Evolutionary conservation across 2,113 vertebrate genomes (phyloP).

Genomic region (Mionectes macconnelli): DNA sequence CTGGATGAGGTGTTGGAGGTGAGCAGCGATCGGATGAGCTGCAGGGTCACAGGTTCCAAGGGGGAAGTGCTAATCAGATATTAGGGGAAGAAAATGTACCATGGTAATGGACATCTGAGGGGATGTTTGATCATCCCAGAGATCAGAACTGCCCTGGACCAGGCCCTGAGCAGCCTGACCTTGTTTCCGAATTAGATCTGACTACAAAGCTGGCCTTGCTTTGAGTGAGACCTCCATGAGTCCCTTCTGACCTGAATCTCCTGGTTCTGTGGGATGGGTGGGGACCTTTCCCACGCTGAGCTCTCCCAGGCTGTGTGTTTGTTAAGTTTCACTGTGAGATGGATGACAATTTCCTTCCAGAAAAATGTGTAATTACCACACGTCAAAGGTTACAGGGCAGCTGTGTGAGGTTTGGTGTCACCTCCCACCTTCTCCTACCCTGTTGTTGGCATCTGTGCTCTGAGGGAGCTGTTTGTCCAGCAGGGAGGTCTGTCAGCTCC

Average conservation of each 20-base stretch:
- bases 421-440: background rate
- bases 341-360: background rate
- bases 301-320: accelerated
- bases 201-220: background rate
- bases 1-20: accelerated
- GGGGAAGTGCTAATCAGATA: background rate
- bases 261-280: too few species aligned
- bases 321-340: background rate
- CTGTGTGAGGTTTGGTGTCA: background rate
- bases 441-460: background rate
- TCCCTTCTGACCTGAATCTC: background rate
- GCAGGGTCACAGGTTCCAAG: background rate
- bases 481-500: background rate
- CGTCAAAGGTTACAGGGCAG: too few species aligned
- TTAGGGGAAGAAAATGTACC: background rate
- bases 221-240: background rate
- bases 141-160: background rate
- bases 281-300: background rate
- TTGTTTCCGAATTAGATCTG: background rate
- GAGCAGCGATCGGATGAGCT: accelerated
- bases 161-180: background rate
- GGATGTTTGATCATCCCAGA: background rate
- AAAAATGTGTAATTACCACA: background rate
- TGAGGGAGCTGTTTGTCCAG: background rate
- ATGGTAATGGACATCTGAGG: background rate